Base-by-base conservation (phyloP, 2,797 vertebrate species). In the Xenops minutus region DNA sequence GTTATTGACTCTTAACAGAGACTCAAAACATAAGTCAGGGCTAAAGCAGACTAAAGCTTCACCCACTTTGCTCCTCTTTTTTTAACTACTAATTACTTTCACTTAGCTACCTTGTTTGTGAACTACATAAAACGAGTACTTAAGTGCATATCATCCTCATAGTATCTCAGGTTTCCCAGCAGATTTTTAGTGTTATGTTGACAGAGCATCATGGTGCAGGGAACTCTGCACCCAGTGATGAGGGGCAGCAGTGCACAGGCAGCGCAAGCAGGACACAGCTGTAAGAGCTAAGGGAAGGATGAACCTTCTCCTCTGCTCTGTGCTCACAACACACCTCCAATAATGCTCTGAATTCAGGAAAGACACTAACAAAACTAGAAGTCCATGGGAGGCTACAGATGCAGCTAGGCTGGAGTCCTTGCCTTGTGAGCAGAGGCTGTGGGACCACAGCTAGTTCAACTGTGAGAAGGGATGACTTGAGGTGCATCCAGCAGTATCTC, bases 121-220 rank as follows among this genome's bases (percentile, higher is more conserved):
- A 78, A 52, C 44, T 58, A 43, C 14, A 37, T 23, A 67, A 56
- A 84, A 72, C 46, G 5, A 37, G 10, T 23, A 79, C 51, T 82
- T 29, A 66, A 44, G 5, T 43, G 14, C 7, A 23, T 32, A 34
- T 85, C 13, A 46, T 15, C n/a, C n/a, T n/a, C 22, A 14, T 1
- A 2, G 0, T 27, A 63, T 15, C 32, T 73, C 54, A 30, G 26
- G 32, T 10, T 64, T 61, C 52, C n/a, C 29, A 51, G 5, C 1
- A 6, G 1, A 32, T 59, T 64, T 41, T 46, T 58, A 32, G 19
- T 36, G 39, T 54, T 90, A 61, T 62, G 61, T n/a, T 77, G 29
- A 32, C 39, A 87, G 27, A 41, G 44, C 20, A 76, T 43, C 22
- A 71, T n/a, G 17, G 17, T 64, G 64, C 44, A 49, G 43, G 14